Conservation (phyloP, 1,140 invertebrate species). For the Zaprionus gabonicus region DNA sequence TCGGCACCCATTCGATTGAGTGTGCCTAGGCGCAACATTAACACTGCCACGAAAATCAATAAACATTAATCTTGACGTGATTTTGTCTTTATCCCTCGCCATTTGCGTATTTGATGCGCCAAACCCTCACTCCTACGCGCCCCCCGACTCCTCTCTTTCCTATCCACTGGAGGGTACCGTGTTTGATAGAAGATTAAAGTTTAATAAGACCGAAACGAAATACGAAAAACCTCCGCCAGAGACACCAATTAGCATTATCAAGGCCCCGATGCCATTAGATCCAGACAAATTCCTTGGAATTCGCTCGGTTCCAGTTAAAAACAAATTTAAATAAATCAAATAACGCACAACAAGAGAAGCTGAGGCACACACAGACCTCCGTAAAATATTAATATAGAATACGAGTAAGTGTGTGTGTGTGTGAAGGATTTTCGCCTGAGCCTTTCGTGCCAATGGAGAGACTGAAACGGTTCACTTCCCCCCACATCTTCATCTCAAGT, state of each 20-base stretch:
- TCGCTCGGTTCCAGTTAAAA: conserved; percentile 3
- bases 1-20: conserved; percentile 33
- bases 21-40: conserved; percentile 56
- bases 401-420: background rate
- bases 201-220: conserved; percentile 45
- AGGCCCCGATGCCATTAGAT: background rate
- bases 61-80: conserved; percentile 79
- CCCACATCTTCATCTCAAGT: background rate
- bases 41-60: conserved; percentile 72
- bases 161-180: conserved; percentile 25
- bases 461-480: background rate
- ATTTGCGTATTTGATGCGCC: conserved; percentile 72
- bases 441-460: background rate
- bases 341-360: background rate
- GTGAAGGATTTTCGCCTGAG: background rate
- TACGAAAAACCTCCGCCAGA: background rate
- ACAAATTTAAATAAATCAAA: conserved; percentile 3
- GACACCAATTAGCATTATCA: conserved; percentile 57
- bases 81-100: conserved; percentile 73
- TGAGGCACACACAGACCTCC: background rate
- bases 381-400: background rate
- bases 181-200: conserved; percentile 67
- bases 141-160: background rate
- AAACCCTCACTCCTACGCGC: background rate
- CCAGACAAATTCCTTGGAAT: background rate